Conservation (phyloP, 2,888 invertebrate species). For the Cylindroiulus punctatus region DNA sequence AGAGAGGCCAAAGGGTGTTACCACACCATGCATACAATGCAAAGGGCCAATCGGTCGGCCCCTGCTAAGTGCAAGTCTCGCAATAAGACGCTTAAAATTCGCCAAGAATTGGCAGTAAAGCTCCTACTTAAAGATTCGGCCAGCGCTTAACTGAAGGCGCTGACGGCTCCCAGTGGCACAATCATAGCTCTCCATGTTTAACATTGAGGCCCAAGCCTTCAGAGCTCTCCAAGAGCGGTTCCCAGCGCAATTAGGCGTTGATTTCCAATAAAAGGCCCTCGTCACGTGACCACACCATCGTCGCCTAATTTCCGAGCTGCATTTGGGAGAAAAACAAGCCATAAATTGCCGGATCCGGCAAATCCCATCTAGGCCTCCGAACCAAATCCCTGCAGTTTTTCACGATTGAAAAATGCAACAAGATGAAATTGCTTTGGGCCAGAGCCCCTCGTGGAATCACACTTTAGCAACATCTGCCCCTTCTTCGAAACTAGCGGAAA, state of each 20-base stretch:
- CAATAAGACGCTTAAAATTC: not conserved
- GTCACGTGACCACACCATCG: not conserved
- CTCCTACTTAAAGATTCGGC: constrained; percentile 3
- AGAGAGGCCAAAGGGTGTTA: no score
- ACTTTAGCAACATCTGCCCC: no score
- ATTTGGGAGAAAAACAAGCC: not conserved
- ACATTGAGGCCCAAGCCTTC: not conserved
- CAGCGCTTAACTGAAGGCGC: not conserved
- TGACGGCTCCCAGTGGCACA: not conserved
- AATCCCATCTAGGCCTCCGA: not conserved
- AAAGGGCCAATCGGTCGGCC: no score
- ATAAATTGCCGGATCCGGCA: not conserved
- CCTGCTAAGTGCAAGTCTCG: not conserved
- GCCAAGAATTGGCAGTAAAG: not conserved
- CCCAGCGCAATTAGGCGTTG: not conserved
- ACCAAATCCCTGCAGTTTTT: not conserved
- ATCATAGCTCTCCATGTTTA: not conserved
- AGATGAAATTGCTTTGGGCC: no score
- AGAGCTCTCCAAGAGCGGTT: not conserved
- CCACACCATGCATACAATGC: no score
- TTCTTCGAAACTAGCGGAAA: no score
- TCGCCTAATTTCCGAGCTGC: not conserved
- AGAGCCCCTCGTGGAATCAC: no score
- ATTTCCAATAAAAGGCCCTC: not conserved
- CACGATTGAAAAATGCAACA: not conserved